A percentile compares a stretch with the other conserved stretches of the same genome.
phyloP scores from a whole-genome alignment of 2,113 vertebrate genomes.

The Lota lota region DNA sequence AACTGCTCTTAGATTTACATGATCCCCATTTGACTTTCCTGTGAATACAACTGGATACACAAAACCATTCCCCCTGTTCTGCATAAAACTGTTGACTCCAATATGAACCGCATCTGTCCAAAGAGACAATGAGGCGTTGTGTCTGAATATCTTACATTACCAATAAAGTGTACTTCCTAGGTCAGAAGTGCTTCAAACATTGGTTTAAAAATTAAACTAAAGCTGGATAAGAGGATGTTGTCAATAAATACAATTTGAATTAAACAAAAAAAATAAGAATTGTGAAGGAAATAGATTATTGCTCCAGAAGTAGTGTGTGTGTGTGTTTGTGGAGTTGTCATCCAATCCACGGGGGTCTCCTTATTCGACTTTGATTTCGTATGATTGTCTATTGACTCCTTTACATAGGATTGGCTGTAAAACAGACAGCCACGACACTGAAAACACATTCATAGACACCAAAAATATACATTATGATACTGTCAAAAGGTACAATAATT shows the following conservation, averaged over 20 bases:
- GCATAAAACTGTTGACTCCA: neutral
- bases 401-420: slow-evolving; percentile 79
- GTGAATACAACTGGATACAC: neutral
- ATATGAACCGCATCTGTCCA: neutral
- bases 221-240: slow-evolving; percentile 25
- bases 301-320: slow-evolving; percentile 78
- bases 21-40: neutral
- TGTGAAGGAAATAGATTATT: slow-evolving; percentile 90
- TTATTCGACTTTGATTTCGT: slow-evolving; percentile 61
- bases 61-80: neutral
- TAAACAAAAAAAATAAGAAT: slow-evolving; percentile 73
- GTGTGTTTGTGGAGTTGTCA: slow-evolving; percentile 6
- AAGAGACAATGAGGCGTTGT: neutral
- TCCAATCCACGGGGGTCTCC: slow-evolving; percentile 54
- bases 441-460: slow-evolving; percentile 96
- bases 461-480: slow-evolving; percentile 96
- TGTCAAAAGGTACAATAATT: slow-evolving; percentile 99
- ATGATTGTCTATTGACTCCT: slow-evolving; percentile 99
- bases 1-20: neutral
- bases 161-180: slow-evolving; percentile 5
- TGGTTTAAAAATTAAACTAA: slow-evolving; percentile 27
- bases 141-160: slow-evolving; percentile 12
- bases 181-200: slow-evolving; percentile 17
- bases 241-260: slow-evolving; percentile 34
- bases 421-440: slow-evolving; percentile 93